These are phyloP conservation scores for Platycnemis pennipes DNA, from an alignment of 2,888 invertebrate species.

Conservation along the genomic window DNA sequence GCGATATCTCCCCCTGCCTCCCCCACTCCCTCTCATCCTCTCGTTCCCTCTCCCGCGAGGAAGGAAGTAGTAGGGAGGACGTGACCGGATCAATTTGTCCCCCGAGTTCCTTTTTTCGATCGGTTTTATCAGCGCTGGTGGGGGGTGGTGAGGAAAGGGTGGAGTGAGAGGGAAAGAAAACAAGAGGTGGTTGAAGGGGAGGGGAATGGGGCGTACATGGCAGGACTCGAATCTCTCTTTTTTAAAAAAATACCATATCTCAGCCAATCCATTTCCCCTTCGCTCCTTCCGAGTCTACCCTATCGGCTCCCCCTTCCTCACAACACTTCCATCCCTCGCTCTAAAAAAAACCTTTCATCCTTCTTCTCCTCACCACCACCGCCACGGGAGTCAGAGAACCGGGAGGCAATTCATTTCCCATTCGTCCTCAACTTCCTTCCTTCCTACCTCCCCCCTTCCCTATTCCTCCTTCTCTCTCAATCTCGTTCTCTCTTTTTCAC, in stretches of 20 bases:
- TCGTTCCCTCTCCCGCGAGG: not conserved
- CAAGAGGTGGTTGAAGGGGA: no score
- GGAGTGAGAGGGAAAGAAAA: not conserved
- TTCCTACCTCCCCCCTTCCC: not conserved
- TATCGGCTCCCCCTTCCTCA: no score
- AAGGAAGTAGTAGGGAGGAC: not conserved
- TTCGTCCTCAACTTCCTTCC: not conserved
- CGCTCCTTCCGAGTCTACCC: no score
- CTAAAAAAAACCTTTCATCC: not conserved
- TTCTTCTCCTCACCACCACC: not conserved
- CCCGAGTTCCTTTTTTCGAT: not conserved
- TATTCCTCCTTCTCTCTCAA: no score
- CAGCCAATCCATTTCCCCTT: not conserved
- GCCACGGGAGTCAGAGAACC: not conserved
- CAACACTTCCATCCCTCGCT: no score
- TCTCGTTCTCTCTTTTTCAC: no score
- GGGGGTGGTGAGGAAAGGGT: not conserved
- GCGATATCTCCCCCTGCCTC: not conserved
- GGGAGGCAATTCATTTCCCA: not conserved
- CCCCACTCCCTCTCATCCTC: not conserved
- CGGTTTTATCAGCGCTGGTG: not conserved
- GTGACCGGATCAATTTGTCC: slow-evolving; percentile 27
- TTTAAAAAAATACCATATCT: not conserved
- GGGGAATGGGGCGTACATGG: not conserved
- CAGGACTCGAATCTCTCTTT: not conserved